Evolutionary conservation across 2,113 vertebrate genomes (phyloP), one percentile per base, ranked within the genome.

Genomic region (Axis porcinus): DNA sequence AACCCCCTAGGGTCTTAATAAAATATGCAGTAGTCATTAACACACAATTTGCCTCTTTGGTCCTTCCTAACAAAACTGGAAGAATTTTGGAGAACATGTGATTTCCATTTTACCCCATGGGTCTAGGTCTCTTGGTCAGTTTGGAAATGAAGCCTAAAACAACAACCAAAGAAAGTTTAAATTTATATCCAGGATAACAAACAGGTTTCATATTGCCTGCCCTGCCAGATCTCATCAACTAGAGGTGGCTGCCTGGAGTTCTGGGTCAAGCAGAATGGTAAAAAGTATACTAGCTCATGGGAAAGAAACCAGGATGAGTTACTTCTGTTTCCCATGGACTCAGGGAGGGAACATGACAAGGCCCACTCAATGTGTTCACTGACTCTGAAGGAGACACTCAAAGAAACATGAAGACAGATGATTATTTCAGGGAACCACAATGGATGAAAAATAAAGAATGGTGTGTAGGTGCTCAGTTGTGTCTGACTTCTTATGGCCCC

Each of bases 71-170:
- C 83, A 89, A 94, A 96, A 36, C 25, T 87, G 57, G 78, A 95
- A 79, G 45, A 60, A 67, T 70, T 86, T 95, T 64, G 89, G 91
- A 94, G 91, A 89, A 40, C 14, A 1, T 89, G n/a, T 40, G 86
- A 94, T 93, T 89, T 95, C 76, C 91, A 19, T 91, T 90, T 91
- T 81, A 91, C 45, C 74, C 93, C 43, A 10, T 28, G 86, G 78
- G 47, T 25, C 64, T 54, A 6, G 12, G 27, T 94, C 84, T 94
- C 30, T 91, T 83, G 78, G 93, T 95, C 93, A 89, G 30, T 96
- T 70, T 93, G 89, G 93, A 96, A 97, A 95, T 52, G 14, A 93
- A 97, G 47, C 91, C 89, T 96, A 93, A 95, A 96, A 91, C 78
- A 97, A 91, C 64, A 89, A 94, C 43, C 86, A 91, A 91, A 54